Evolutionary conservation across 2,888 invertebrate genomes (phyloP).

Genomic region (Mayetiola destructor): DNA sequence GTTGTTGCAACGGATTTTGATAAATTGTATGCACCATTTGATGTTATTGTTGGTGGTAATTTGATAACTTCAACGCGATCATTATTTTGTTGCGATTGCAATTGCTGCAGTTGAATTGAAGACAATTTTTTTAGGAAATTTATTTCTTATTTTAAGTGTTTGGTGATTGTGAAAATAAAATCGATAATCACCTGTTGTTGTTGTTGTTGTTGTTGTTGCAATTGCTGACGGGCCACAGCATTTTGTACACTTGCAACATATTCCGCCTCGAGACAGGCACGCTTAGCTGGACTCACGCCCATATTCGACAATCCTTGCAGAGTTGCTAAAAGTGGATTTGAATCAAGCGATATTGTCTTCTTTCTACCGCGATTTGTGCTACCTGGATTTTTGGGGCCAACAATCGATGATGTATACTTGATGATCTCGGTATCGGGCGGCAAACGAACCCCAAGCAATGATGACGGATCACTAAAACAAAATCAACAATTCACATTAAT

Average conservation of each 20-base stretch:
- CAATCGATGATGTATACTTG: constrained; percentile 75
- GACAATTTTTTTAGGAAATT: neutral
- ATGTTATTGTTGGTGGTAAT: constrained; percentile 50
- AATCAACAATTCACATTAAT: too few species aligned
- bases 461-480: constrained; percentile 60
- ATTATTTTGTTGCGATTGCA: constrained; percentile 20
- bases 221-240: constrained; percentile 16
- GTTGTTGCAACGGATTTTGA: constrained; percentile 27
- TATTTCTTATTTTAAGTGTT: neutral
- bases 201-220: constrained; percentile 16
- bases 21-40: constrained; percentile 38
- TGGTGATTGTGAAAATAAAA: neutral
- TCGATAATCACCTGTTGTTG: neutral
- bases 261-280: constrained; percentile 36
- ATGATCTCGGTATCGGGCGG: constrained; percentile 84
- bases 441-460: constrained; percentile 67
- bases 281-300: constrained; percentile 35
- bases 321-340: constrained; percentile 41
- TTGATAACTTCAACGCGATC: constrained; percentile 75
- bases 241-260: constrained; percentile 22
- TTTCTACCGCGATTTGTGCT: constrained; percentile 73
- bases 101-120: constrained; percentile 13
- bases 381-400: constrained; percentile 73
- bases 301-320: constrained; percentile 30
- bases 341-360: constrained; percentile 77